A percentile compares a stretch with the other conserved stretches of the same genome.
phyloP scores from a whole-genome alignment of 2,888 invertebrate genomes.

The Dolichopus griseipennis region DNA sequence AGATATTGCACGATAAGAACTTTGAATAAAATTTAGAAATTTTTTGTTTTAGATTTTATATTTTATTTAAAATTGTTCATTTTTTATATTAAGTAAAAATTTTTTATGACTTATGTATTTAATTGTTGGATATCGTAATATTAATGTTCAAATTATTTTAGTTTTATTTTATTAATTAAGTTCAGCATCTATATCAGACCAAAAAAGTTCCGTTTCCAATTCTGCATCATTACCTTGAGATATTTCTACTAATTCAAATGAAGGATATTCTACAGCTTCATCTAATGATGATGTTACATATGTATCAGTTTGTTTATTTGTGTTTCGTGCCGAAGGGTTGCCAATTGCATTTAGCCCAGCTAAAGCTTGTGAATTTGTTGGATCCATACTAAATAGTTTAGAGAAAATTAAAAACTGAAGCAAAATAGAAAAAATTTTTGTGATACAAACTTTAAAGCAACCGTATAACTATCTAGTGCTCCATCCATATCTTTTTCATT shows the following conservation, averaged over 20 bases:
- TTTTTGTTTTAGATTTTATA: neutral
- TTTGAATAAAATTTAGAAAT: too few relatives aligned
- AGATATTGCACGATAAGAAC: neutral
- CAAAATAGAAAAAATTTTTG: neutral
- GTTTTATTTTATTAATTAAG: constrained; percentile 28
- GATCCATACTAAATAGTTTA: constrained; percentile 32
- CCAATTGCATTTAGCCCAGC: constrained; percentile 37
- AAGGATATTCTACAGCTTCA: constrained; percentile 35
- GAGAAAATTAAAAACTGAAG: neutral
- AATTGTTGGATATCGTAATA: neutral
- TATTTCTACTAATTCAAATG: constrained; percentile 35
- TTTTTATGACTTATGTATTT: neutral
- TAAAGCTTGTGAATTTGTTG: constrained; percentile 35
- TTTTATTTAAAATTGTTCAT: neutral
- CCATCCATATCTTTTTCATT: constrained; percentile 33
- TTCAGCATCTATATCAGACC: constrained; percentile 55
- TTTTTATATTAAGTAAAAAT: neutral
- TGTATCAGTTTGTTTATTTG: constrained; percentile 25
- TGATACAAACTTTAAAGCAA: constrained; percentile 32
- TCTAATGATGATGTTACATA: constrained; percentile 29
- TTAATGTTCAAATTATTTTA: neutral
- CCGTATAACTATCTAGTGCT: constrained; percentile 38
- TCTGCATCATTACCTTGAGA: constrained; percentile 45
- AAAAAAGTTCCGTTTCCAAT: constrained; percentile 51
- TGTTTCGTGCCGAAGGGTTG: constrained; percentile 27